phyloP scores from a whole-genome alignment of 2,888 invertebrate genomes.

The Netelia fuscicornis region DNA sequence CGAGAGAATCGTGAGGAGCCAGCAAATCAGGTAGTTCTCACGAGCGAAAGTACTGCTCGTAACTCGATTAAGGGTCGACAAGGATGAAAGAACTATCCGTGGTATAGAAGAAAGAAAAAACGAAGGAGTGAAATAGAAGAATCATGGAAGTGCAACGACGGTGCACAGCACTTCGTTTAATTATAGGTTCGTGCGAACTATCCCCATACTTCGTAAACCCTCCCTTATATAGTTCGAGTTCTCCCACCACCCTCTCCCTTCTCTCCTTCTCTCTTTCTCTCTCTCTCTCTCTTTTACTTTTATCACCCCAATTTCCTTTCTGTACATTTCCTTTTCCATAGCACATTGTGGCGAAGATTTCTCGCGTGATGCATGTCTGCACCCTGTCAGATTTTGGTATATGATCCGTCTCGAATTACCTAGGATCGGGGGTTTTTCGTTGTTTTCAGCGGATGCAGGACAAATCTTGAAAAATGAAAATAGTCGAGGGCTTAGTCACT shows the following conservation, averaged over 20 bases:
- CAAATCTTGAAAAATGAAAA: no score
- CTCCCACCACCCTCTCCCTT: background rate
- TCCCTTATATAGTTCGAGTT: constrained; percentile 57
- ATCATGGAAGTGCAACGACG: constrained; percentile 70
- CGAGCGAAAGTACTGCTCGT: constrained; percentile 55
- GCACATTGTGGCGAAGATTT: constrained; percentile 44
- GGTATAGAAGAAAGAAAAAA: constrained; percentile 48
- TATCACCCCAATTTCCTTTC: constrained; percentile 21
- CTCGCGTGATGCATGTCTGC: constrained; percentile 10
- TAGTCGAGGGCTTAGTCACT: no score
- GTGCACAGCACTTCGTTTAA: constrained; percentile 74
- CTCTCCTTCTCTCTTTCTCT: constrained; percentile 10
- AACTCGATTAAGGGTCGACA: constrained; percentile 65
- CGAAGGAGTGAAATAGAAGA: constrained; percentile 55
- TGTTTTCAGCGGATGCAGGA: background rate
- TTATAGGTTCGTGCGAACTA: constrained; percentile 75
- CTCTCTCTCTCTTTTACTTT: constrained; percentile 29
- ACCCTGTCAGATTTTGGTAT: constrained; percentile 41
- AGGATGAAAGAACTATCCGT: constrained; percentile 38
- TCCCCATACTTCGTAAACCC: constrained; percentile 35
- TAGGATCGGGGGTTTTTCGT: constrained; percentile 49
- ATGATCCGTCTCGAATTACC: constrained; percentile 63
- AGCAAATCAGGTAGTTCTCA: no score
- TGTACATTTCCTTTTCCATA: constrained; percentile 56
- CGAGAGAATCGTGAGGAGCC: no score